Evolutionary conservation across 2,888 invertebrate species (phyloP).

Genomic region (Exephanes ischioxanthus): DNA sequence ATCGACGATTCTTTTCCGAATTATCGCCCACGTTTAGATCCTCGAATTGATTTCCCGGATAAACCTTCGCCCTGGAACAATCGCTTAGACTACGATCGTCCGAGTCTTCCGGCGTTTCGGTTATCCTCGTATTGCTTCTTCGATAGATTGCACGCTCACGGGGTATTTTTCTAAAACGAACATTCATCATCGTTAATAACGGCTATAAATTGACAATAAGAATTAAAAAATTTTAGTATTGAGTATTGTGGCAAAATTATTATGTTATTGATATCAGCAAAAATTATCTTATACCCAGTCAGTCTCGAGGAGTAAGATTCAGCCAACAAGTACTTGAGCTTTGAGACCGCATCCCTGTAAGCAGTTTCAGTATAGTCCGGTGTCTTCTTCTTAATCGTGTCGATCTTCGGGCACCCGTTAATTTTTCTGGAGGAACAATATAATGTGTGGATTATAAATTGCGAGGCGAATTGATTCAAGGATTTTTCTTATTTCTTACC

Average conservation of each 20-base stretch:
- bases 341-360: constrained; percentile 93
- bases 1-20: constrained; percentile 69
- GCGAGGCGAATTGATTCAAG: neutral
- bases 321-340: constrained; percentile 91
- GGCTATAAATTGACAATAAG: neutral
- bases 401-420: constrained; percentile 84
- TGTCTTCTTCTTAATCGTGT: constrained; percentile 86
- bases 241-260: too few relatives aligned
- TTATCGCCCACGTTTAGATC: constrained; percentile 36
- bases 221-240: neutral
- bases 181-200: neutral
- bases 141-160: constrained; percentile 70
- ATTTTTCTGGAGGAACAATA: constrained; percentile 78
- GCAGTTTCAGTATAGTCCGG: constrained; percentile 94
- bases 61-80: constrained; percentile 75
- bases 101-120: constrained; percentile 86
- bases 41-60: constrained; percentile 68
- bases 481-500: constrained; percentile 70
- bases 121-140: constrained; percentile 76
- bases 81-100: constrained; percentile 86
- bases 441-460: constrained; percentile 2
- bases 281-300: constrained; percentile 69
- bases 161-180: constrained; percentile 65
- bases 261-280: neutral
- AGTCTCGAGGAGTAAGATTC: constrained; percentile 90